Evolutionary conservation across 2,888 invertebrate genomes (phyloP).

Genomic region (Lingula anatina): DNA sequence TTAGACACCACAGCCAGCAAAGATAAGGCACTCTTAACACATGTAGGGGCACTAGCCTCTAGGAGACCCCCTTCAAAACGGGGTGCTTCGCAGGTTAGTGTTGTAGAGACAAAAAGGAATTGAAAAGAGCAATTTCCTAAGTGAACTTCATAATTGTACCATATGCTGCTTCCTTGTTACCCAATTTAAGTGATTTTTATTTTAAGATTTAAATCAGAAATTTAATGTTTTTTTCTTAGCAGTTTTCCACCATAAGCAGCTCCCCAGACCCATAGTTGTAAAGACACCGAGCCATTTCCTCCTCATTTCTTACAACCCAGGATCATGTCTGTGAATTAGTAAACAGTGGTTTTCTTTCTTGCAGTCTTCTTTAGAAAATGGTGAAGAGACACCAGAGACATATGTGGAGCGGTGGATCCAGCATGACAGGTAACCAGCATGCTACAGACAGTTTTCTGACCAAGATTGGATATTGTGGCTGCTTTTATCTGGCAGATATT

Average conservation of each 20-base stretch:
- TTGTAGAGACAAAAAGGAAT: too few relatives aligned
- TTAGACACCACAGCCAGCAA: conserved; percentile 82
- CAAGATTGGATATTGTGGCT: not conserved
- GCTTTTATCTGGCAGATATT: not conserved
- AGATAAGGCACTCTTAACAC: conserved; percentile 80
- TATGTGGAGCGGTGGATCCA: conserved; percentile 43
- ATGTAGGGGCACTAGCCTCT: conserved; percentile 65
- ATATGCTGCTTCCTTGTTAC: too few relatives aligned
- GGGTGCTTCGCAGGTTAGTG: too few relatives aligned
- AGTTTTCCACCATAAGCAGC: not conserved
- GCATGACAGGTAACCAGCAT: conserved; percentile 48
- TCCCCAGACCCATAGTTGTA: too few relatives aligned
- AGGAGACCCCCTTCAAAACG: conserved; percentile 56
- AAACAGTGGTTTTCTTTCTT: too few relatives aligned
- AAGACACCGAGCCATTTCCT: not conserved
- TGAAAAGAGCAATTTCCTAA: too few relatives aligned
- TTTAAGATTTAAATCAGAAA: too few relatives aligned
- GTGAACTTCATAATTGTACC: too few relatives aligned
- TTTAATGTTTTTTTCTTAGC: not conserved
- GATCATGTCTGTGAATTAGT: conserved; percentile 20
- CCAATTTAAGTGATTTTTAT: too few relatives aligned
- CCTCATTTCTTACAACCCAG: too few relatives aligned
- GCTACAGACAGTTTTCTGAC: not conserved
- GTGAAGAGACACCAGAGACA: conserved; percentile 19
- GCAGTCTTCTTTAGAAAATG: too few relatives aligned